Percentiles rank a stretch among this genome's conserved stretches.
Evolutionary conservation across 2,888 invertebrate genomes (phyloP).

Genomic region (Apantesis nais): DNA sequence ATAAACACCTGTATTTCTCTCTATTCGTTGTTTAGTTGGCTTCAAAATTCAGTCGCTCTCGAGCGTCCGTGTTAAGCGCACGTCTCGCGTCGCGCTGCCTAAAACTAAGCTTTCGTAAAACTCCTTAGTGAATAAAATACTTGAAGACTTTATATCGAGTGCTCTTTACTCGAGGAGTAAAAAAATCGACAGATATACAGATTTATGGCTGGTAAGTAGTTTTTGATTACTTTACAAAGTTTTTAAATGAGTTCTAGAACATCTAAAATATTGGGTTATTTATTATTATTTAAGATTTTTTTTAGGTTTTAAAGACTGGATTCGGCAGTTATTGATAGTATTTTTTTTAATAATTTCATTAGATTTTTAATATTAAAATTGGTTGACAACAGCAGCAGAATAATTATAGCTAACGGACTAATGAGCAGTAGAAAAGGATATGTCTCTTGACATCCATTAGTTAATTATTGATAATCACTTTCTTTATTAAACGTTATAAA

Average conservation of each 20-base stretch:
- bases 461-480: not conserved
- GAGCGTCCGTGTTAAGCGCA: conserved; percentile 24
- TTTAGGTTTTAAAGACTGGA: not conserved
- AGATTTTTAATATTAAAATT: too few species aligned
- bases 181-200: conserved; percentile 32
- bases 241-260: not conserved
- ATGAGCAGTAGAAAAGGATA: not conserved
- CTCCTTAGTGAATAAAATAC: conserved; percentile 31
- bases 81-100: conserved; percentile 24
- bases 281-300: not conserved
- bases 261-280: not conserved
- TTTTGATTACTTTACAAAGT: conserved; percentile 5
- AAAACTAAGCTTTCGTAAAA: conserved; percentile 31
- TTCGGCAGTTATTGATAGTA: not conserved
- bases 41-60: conserved; percentile 34
- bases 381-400: too few species aligned
- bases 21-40: not conserved
- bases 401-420: not conserved
- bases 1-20: conserved; percentile 33
- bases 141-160: conserved; percentile 33
- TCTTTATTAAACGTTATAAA: not conserved
- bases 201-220: conserved; percentile 43
- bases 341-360: too few species aligned
- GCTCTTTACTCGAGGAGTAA: conserved; percentile 27
- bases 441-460: not conserved